These are phyloP conservation scores for Anoplophora glabripennis DNA, from an alignment of 1,140 invertebrate genomes.

Conservation along the genomic window DNA sequence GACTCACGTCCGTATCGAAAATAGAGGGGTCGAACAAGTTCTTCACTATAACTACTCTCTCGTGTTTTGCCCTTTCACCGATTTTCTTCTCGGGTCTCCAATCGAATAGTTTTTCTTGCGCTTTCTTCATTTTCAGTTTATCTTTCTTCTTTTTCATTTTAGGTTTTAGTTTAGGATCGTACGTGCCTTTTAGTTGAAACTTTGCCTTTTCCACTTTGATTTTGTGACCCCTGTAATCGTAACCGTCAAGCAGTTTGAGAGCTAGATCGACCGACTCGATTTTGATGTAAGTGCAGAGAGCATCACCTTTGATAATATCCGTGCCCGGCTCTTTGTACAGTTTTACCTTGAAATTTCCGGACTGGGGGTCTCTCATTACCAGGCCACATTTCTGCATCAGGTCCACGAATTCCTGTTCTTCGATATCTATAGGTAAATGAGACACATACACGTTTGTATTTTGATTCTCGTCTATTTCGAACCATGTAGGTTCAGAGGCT, in stretches of 20 bases:
- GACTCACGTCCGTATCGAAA: constrained; percentile 84
- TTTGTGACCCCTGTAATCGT: constrained; percentile 72
- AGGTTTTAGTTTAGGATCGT: constrained; percentile 90
- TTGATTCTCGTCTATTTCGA: constrained; percentile 86
- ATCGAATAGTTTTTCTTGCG: constrained; percentile 92
- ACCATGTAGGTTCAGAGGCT: constrained; percentile 72
- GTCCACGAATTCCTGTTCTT: constrained; percentile 84
- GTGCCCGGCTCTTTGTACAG: constrained; percentile 85
- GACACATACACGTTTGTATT: constrained; percentile 98
- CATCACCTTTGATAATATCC: constrained; percentile 91
- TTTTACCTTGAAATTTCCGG: constrained; percentile 89
- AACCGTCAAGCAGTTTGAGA: constrained; percentile 89
- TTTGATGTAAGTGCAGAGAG: constrained; percentile 95
- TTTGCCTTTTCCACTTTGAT: constrained; percentile 88
- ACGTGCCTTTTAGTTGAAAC: constrained; percentile 94
- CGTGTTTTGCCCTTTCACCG: constrained; percentile 80
- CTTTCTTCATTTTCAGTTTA: constrained; percentile 86
- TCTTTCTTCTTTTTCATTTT: constrained; percentile 89
- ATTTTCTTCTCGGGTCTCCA: constrained; percentile 92
- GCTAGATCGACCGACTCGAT: constrained; percentile 93
- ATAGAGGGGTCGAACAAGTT: constrained; percentile 90
- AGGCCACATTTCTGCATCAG: constrained; percentile 97
- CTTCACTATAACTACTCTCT: constrained; percentile 89
- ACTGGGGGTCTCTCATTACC: constrained; percentile 81
- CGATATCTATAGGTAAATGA: constrained; percentile 86